A percentile compares a stretch with the other conserved stretches of the same genome.
Evolutionary conservation across 2,888 invertebrate species (phyloP).

Genomic region (Chymomyza procnemis): DNA sequence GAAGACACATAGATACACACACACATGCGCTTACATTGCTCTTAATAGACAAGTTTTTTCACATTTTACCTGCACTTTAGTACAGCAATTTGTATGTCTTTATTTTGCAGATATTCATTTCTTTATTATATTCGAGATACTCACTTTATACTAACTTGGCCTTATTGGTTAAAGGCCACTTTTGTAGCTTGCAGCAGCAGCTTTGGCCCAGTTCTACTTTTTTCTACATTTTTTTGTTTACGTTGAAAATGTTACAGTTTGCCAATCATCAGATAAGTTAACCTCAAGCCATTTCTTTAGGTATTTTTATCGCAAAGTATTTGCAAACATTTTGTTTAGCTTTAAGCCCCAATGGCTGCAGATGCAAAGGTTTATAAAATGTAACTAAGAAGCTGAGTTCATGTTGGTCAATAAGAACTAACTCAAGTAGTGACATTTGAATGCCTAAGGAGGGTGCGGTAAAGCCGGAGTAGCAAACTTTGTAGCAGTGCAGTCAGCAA

Average conservation of each 20-base stretch:
- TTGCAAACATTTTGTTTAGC: background rate
- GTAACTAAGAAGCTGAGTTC: too few relatives aligned
- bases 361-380: too few relatives aligned
- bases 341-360: background rate
- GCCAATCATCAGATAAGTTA: background rate
- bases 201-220: background rate
- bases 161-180: background rate
- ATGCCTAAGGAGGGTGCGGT: too few relatives aligned
- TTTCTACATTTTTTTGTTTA: background rate
- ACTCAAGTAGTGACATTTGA: too few relatives aligned
- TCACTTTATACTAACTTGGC: background rate
- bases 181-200: background rate
- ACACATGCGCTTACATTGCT: slow-evolving; percentile 1
- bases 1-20: background rate
- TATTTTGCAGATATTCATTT: background rate
- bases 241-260: background rate
- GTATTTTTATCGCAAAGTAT: background rate
- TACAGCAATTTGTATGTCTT: background rate
- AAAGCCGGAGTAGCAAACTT: too few relatives aligned
- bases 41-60: background rate
- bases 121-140: background rate
- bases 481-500: too few relatives aligned
- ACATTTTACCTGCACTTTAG: background rate
- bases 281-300: background rate
- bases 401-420: too few relatives aligned